These are phyloP conservation scores for Amphibalanus amphitrite DNA, from an alignment of 1,140 invertebrate species.

Conservation along the genomic window DNA sequence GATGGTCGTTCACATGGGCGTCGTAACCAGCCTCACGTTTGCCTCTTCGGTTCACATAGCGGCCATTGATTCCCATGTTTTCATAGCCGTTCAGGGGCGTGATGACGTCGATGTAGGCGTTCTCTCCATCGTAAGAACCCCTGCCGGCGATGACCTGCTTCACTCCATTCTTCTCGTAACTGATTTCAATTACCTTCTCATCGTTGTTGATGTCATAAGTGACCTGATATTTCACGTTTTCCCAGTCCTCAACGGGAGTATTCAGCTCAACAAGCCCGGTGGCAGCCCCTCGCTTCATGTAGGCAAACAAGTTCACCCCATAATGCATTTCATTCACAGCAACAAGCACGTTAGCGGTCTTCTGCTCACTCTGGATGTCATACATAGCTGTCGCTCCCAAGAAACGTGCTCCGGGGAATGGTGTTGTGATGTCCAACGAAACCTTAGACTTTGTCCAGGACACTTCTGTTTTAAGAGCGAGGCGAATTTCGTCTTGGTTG, in stretches of 20 bases:
- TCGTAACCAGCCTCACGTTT: not conserved
- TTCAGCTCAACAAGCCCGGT: not conserved
- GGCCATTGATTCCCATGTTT: not conserved
- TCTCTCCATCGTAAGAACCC: not conserved
- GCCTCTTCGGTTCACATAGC: not conserved
- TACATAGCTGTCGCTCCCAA: not conserved
- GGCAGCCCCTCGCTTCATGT: not conserved
- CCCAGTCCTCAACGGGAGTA: not conserved
- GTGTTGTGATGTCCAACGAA: not conserved
- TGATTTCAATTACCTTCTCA: not conserved
- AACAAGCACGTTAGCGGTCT: not conserved
- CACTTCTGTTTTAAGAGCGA: not conserved
- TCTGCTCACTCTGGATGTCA: not conserved
- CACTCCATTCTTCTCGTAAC: not conserved
- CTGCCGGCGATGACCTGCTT: not conserved
- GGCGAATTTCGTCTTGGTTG: not conserved
- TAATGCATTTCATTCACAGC: not conserved
- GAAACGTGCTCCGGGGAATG: not conserved
- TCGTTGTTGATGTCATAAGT: not conserved
- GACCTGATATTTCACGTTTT: not conserved
- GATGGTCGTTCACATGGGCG: constrained; percentile 3
- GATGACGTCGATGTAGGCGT: not conserved
- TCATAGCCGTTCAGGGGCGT: not conserved
- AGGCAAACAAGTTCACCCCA: not conserved
- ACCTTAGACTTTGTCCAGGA: not conserved